phyloP scores from a whole-genome alignment of 2,113 vertebrate species.

The Corythoichthys intestinalis region DNA sequence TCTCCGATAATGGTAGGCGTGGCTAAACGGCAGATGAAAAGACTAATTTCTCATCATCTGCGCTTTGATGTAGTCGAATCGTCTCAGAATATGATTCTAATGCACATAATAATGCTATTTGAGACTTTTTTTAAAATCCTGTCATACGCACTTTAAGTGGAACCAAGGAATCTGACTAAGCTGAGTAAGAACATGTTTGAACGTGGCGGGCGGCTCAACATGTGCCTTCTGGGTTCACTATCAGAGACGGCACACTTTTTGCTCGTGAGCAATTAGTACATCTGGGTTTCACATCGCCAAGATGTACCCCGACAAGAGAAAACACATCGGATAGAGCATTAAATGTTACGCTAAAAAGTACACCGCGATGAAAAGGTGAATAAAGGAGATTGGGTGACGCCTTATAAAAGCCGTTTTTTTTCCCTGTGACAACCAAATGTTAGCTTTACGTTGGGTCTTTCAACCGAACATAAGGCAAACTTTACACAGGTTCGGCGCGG shows the following conservation, averaged over 20 bases:
- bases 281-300: conserved; percentile 7
- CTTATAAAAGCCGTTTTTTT: accelerated
- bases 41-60: too few relatives aligned
- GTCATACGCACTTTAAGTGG: neutral
- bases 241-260: conserved; percentile 33
- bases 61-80: too few relatives aligned
- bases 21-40: too few relatives aligned
- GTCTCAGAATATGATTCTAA: too few relatives aligned
- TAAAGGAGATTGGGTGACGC: neutral
- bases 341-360: neutral
- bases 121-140: too few relatives aligned
- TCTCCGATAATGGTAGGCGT: too few relatives aligned
- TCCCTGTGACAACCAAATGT: accelerated
- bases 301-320: neutral
- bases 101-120: too few relatives aligned
- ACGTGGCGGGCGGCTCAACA: neutral
- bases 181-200: neutral
- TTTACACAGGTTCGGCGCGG: neutral
- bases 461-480: too few relatives aligned
- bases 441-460: neutral
- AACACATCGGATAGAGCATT: neutral
- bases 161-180: neutral
- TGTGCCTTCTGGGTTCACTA: neutral
- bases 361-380: accelerated
- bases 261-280: conserved; percentile 24